These are phyloP conservation scores for Melipona beecheii DNA, from an alignment of 2,888 invertebrate genomes.

Conservation along the genomic window DNA sequence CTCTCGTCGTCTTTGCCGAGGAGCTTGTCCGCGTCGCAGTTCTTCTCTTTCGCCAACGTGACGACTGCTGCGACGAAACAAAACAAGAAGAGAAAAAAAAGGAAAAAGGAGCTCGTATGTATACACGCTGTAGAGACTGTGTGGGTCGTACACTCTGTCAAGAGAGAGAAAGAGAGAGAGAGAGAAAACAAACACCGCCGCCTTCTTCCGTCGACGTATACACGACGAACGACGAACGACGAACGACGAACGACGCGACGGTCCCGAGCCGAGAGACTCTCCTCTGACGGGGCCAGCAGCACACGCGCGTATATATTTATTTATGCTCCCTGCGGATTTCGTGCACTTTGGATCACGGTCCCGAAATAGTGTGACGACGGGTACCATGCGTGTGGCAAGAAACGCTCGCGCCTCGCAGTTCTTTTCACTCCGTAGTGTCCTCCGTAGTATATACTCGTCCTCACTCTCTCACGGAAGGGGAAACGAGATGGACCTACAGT, in stretches of 20 bases:
- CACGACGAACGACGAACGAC: slow-evolving; percentile 42
- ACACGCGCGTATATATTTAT: slow-evolving; percentile 63
- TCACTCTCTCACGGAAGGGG: not conserved
- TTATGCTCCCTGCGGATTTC: slow-evolving; percentile 62
- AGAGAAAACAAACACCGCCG: slow-evolving; percentile 54
- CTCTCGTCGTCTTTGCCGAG: slow-evolving; percentile 1
- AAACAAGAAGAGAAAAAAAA: too few species aligned
- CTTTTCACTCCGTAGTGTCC: not conserved
- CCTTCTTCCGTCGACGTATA: slow-evolving; percentile 32
- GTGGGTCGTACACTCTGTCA: too few species aligned
- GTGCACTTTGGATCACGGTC: slow-evolving; percentile 70
- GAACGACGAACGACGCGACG: slow-evolving; percentile 26
- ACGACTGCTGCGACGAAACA: not conserved
- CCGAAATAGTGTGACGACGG: slow-evolving; percentile 71
- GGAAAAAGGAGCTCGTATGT: slow-evolving; percentile 26
- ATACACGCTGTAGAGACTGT: slow-evolving; percentile 47
- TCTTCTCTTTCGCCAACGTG: slow-evolving; percentile 13
- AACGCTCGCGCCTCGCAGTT: too few species aligned
- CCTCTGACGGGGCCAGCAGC: slow-evolving; percentile 41
- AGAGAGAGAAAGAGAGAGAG: too few species aligned
- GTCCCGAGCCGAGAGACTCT: slow-evolving; percentile 33
- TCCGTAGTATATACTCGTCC: not conserved
- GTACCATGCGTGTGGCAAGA: too few species aligned
- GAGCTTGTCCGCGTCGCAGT: slow-evolving; percentile 15
- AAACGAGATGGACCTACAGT: too few species aligned